Evolutionary conservation across 1,140 invertebrate species (phyloP), one percentile per base, ranked within the genome.

Genomic region (Stegodyphus dumicola): DNA sequence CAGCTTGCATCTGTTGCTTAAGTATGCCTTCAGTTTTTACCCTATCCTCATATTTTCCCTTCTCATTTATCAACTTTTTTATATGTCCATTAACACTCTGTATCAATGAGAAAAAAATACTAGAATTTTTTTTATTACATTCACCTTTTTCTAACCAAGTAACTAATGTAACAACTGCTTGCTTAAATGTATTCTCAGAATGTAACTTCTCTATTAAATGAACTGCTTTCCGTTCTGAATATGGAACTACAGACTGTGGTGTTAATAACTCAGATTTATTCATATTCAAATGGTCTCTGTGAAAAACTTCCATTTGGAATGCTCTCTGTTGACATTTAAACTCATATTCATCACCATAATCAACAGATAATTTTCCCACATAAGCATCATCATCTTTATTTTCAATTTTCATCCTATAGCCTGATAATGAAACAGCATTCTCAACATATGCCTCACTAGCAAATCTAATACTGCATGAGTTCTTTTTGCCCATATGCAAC

Each of bases 391-490:
- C 95, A 73, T 94, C 94, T 87, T 95, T 94, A 70, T 95, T 73
- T 95, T 52, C 94, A 86, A 96, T 93, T 87, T 96, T 93, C 80
- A 98, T 93, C 86, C 95, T 92, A 90, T 97, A 98, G 7, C 97
- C 96, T 98, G 90, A 99, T 98, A 98, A 91, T 89, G 94, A 95
- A 88, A 98, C 95, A 7, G 96, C 96, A 87, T 94, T 93, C 90
- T 98, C 96, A 0, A 98, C 96, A 89, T 94, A 95, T 11, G 92
- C 92, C 90, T 97, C 96, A 87, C 94, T 93, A 66, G 96, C 94
- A 92, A 96, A 99, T 87, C 97, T 92, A 89, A 99, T 97, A 88
- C 98, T 97, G 90, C 96, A 97, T 90, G 98, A 99, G 90, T 98
- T 98, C 90, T 98, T 98, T 90, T 97, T 98, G 70, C 96, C 97